Evolutionary conservation across 2,888 invertebrate species (phyloP).

Genomic region (Mayetiola destructor): DNA sequence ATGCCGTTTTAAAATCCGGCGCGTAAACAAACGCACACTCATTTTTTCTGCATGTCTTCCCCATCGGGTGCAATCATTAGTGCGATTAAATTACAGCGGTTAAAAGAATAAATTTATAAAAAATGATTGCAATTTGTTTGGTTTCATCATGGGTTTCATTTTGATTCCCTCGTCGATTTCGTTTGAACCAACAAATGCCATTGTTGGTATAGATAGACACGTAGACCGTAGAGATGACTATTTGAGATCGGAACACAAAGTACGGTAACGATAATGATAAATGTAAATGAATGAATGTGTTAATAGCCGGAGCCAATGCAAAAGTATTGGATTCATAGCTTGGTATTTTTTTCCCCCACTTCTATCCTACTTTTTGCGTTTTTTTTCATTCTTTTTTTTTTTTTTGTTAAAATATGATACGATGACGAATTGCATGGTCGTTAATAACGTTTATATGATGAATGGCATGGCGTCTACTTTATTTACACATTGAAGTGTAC

Average conservation of each 20-base stretch:
- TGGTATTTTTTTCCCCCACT: too few relatives aligned
- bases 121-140: constrained; percentile 9
- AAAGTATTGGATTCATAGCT: constrained; percentile 10
- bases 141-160: constrained; percentile 2
- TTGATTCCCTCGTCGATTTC: background rate
- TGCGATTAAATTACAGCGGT: constrained; percentile 2
- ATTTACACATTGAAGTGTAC: background rate
- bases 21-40: constrained; percentile 1
- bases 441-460: constrained; percentile 10
- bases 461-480: constrained; percentile 4
- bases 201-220: background rate
- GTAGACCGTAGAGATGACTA: background rate
- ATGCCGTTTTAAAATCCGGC: constrained; percentile 7
- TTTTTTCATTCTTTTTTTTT: too few relatives aligned
- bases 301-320: constrained; percentile 4
- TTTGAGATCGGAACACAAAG: too few relatives aligned
- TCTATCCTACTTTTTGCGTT: too few relatives aligned
- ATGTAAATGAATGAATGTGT: constrained; percentile 10
- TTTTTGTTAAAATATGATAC: constrained; percentile 10
- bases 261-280: background rate
- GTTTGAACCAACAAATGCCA: background rate
- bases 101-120: background rate
- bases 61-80: constrained; percentile 4
- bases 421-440: constrained; percentile 10
- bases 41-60: background rate